These are phyloP conservation scores for Octonoba sinensis DNA, from an alignment of 2,888 invertebrate genomes.

Conservation along the genomic window DNA sequence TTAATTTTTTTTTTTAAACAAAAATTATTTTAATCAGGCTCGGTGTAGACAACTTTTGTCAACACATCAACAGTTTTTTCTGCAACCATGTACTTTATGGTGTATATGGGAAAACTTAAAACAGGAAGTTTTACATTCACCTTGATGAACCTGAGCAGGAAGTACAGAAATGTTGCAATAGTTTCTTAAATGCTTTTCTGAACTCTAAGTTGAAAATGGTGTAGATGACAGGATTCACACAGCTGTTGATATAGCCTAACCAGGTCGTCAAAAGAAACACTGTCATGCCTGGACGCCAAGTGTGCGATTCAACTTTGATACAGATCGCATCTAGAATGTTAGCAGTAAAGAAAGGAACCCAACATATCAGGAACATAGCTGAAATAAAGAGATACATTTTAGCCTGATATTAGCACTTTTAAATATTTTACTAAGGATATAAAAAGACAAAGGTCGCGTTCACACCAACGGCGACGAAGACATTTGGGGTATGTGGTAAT, in stretches of 20 bases:
- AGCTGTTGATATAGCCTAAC: conserved; percentile 93
- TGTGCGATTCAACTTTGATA: conserved; percentile 78
- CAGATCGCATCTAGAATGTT: conserved; percentile 97
- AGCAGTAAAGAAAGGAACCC: conserved; percentile 99
- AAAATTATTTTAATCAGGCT: too few relatives aligned
- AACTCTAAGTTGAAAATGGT: conserved; percentile 98
- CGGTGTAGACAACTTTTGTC: too few relatives aligned
- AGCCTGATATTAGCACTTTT: too few relatives aligned
- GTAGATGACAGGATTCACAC: conserved; percentile 87
- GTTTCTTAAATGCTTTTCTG: conserved; percentile 96
- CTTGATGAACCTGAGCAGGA: neutral
- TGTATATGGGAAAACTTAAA: too few relatives aligned
- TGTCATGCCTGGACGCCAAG: conserved; percentile 86
- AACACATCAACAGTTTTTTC: too few relatives aligned
- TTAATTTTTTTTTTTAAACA: too few relatives aligned
- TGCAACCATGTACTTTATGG: too few relatives aligned
- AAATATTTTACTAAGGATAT: too few relatives aligned
- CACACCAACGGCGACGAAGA: too few relatives aligned
- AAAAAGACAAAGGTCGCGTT: too few relatives aligned
- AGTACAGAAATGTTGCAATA: conserved; percentile 74
- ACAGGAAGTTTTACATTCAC: too few relatives aligned
- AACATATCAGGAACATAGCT: conserved; percentile 98
- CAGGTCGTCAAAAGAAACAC: conserved; percentile 96
- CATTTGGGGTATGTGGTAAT: too few relatives aligned
- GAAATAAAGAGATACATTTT: conserved; percentile 72